Percentiles rank a stretch among this genome's conserved stretches.
Evolutionary conservation across 2,797 vertebrate genomes (phyloP).

Genomic region (Pseudopleuronectes americanus): DNA sequence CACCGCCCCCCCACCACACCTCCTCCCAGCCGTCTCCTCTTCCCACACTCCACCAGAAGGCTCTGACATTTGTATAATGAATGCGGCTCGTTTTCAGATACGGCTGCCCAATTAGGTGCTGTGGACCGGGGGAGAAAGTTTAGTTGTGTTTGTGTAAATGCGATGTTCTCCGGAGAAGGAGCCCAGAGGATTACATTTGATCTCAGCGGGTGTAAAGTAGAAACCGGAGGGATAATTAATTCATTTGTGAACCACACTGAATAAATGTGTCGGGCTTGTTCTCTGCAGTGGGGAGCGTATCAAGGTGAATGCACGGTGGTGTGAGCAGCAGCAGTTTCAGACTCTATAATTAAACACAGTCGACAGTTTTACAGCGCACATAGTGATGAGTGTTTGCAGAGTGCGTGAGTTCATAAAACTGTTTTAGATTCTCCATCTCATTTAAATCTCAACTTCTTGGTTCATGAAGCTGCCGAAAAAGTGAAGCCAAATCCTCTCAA

Average conservation of each 20-base stretch:
- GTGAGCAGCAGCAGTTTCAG: neutral
- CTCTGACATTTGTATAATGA: constrained; percentile 76
- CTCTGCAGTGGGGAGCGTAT: neutral
- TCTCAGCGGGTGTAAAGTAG: constrained; percentile 6
- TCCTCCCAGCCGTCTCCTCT: constrained; percentile 40
- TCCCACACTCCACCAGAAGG: constrained; percentile 67
- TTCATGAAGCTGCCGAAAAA: too few relatives aligned
- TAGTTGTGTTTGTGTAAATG: constrained; percentile 29
- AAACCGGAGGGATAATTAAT: neutral
- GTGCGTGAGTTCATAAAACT: too few relatives aligned
- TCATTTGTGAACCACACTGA: constrained; percentile 1
- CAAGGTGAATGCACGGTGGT: neutral
- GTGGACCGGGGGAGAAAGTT: constrained; percentile 30
- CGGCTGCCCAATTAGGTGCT: constrained; percentile 55
- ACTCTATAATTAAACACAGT: neutral
- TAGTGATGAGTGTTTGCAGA: neutral
- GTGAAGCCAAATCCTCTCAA: too few relatives aligned
- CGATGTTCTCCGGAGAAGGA: constrained; percentile 18
- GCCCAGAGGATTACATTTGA: constrained; percentile 10
- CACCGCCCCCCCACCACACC: constrained; percentile 35
- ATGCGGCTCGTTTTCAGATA: constrained; percentile 64
- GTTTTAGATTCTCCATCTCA: too few relatives aligned
- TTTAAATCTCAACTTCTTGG: too few relatives aligned
- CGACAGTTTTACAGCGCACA: neutral
- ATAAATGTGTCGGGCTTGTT: neutral